Conservation (phyloP, 2,113 vertebrate genomes). For the Ellobius talpinus region DNA sequence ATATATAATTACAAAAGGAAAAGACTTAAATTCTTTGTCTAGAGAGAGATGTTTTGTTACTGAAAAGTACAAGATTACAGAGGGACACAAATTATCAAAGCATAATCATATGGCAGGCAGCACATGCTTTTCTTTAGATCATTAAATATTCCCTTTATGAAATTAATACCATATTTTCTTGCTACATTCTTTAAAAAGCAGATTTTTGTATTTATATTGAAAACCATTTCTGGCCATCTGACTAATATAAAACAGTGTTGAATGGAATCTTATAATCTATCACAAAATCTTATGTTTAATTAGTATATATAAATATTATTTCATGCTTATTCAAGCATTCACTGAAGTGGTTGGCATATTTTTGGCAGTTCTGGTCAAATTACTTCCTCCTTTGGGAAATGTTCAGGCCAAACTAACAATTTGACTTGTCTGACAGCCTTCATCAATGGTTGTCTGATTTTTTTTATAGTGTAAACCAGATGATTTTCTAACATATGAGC, state of each 20-base stretch:
- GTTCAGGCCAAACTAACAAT: constrained; percentile 50
- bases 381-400: constrained; percentile 58
- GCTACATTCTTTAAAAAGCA: neutral
- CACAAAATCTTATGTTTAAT: constrained; percentile 56
- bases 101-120: neutral
- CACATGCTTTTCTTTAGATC: constrained; percentile 41
- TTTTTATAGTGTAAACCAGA: constrained; percentile 18
- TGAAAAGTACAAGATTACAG: constrained; percentile 34
- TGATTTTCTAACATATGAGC: constrained; percentile 19
- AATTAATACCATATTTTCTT: neutral
- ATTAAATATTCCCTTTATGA: constrained; percentile 51
- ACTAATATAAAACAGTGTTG: neutral
- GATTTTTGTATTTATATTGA: constrained; percentile 52
- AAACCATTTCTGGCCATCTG: constrained; percentile 9
- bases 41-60: neutral
- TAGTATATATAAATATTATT: constrained; percentile 68
- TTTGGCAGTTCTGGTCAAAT: constrained; percentile 68
- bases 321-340: constrained; percentile 56
- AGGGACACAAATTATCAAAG: constrained; percentile 45
- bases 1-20: neutral
- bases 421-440: constrained; percentile 36
- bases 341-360: constrained; percentile 51
- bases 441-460: neutral
- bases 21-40: constrained; percentile 39
- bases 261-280: constrained; percentile 31